phyloP scores from a whole-genome alignment of 2,113 vertebrate species.

The Brienomyrus brachyistius region DNA sequence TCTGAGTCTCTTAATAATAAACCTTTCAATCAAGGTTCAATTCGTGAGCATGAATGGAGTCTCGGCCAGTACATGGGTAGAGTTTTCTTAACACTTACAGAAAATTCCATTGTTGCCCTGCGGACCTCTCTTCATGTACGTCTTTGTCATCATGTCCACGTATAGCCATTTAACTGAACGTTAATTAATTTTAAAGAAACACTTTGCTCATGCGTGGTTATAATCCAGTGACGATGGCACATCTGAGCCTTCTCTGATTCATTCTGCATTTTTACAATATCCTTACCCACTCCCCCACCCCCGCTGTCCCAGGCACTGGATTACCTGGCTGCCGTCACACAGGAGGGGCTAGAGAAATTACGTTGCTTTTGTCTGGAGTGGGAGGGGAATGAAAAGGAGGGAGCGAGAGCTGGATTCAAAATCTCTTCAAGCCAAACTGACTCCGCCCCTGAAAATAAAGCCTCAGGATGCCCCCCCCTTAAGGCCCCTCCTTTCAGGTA shows the following conservation, averaged over 20 bases:
- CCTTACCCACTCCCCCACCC: background rate
- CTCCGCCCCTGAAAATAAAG: background rate
- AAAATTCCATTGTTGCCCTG: background rate
- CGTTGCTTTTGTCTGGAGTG: background rate
- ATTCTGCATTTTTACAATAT: background rate
- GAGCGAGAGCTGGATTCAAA: background rate
- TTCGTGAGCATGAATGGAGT: background rate
- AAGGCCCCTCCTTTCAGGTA: background rate
- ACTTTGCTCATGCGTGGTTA: background rate
- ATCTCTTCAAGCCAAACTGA: background rate
- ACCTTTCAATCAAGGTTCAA: slow-evolving; percentile 8
- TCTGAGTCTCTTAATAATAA: background rate
- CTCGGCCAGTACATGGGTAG: background rate
- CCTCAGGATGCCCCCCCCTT: background rate
- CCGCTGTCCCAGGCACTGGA: background rate
- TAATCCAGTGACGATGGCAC: too few relatives aligned
- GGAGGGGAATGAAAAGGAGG: slow-evolving; percentile 3
- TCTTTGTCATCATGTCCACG: background rate
- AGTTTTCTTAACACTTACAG: background rate
- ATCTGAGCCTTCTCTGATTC: background rate
- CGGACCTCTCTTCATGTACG: background rate
- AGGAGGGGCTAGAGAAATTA: background rate
- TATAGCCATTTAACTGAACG: background rate
- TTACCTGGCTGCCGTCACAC: background rate
- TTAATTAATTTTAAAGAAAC: background rate